A percentile compares a stretch with the other conserved stretches of the same genome.
phyloP scores from a whole-genome alignment of 1,140 invertebrate genomes.

The Ostrea denselamellosa region DNA sequence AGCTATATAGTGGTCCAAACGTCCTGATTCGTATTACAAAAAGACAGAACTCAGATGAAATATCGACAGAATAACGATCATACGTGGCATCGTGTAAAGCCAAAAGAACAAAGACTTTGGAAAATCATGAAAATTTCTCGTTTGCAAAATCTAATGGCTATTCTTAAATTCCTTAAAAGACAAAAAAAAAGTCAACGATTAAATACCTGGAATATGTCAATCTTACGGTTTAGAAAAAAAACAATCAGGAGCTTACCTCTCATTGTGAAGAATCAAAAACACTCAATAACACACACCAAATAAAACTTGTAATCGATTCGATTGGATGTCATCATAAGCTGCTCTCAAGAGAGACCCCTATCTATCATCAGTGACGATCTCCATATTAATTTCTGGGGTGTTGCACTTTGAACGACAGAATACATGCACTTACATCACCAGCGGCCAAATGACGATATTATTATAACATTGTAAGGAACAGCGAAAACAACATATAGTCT shows the following conservation, averaged over 20 bases:
- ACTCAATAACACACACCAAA: not conserved
- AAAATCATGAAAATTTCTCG: not conserved
- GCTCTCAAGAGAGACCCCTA: constrained; percentile 16
- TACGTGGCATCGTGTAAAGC: not conserved
- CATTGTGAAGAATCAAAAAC: constrained; percentile 1
- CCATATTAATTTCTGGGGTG: constrained; percentile 31
- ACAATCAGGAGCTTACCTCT: not conserved
- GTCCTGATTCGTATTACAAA: no score
- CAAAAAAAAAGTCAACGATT: not conserved
- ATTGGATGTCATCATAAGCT: constrained; percentile 11
- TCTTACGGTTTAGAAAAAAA: not conserved
- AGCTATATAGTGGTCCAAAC: no score
- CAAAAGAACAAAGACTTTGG: not conserved
- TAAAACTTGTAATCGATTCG: constrained; percentile 30
- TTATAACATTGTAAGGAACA: no score
- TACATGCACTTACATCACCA: not conserved
- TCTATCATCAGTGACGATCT: constrained; percentile 2
- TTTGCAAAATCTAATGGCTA: not conserved
- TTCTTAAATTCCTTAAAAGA: not conserved
- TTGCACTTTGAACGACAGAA: not conserved
- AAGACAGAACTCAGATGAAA: no score
- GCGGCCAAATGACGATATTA: not conserved
- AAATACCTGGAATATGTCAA: no score
- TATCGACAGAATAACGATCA: no score
- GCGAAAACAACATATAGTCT: no score